Evolutionary conservation across 2,888 invertebrate genomes (phyloP), one percentile per base, ranked within the genome.

Genomic region (Drosophila stalkeri): DNA sequence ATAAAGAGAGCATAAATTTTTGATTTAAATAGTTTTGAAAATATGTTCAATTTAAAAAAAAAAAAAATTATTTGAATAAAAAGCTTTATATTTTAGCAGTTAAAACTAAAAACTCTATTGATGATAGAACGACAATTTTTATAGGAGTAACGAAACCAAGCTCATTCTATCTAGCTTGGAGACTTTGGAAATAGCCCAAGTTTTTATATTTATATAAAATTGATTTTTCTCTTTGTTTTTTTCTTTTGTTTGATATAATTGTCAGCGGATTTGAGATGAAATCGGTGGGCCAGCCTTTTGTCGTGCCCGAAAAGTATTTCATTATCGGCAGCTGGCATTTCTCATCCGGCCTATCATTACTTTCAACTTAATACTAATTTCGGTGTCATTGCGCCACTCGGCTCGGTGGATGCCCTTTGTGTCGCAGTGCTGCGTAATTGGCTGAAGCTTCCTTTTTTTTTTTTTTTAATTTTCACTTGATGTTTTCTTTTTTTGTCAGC

Each of bases 311-410:
- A 49, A 16, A 57, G 57, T 56, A n/a, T 80, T 80, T 70, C 73
- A 77, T 83, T 86, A 81, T 79, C 75, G 77, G 81, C 85, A 86
- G 85, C 89, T 88, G 89, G 86, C 89, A 68, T 64, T 86, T 88
- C 74, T 80, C 86, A 77, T 80, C 75, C 76, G 78, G 75, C 72
- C 77, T 80, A 75, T 74, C 89, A 81, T 86, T 86, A 89, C 75
- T 88, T 86, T 85, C 71, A 83, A 75, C 81, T 85, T 85, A 81
- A 81, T 81, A 88, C 83, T 80, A 82, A 85, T 85, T 82, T 85
- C 57, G 72, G 77, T 72, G 72, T 64, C 71, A 54, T 49, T 78
- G 78, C 72, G 62, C 61, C 63, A 64, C 44, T 60, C 41, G 33
- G 71, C 63, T 60, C 43, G 44, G 31, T 56, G 59, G 49, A 57